phyloP scores from a whole-genome alignment of 2,888 invertebrate genomes.

The Autographa pulchrina region DNA sequence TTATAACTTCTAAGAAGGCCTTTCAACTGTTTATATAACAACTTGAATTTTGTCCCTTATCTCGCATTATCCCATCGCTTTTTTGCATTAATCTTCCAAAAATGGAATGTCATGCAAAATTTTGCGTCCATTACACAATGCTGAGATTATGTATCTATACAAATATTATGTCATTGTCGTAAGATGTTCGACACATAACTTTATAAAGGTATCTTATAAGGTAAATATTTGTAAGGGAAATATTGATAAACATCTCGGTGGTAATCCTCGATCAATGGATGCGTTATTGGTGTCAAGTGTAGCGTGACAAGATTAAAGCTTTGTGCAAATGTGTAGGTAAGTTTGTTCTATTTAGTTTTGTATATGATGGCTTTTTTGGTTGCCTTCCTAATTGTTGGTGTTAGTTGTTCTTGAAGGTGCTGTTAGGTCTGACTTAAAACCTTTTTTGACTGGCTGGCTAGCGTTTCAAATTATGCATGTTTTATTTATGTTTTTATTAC shows the following conservation, averaged over 20 bases:
- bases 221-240: slow-evolving; percentile 80
- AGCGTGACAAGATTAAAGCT: slow-evolving; percentile 84
- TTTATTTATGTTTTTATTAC: neutral
- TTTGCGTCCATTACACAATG: slow-evolving; percentile 73
- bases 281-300: slow-evolving; percentile 86
- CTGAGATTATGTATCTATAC: slow-evolving; percentile 74
- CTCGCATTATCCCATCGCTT: slow-evolving; percentile 37
- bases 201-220: slow-evolving; percentile 52
- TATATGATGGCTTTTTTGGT: slow-evolving; percentile 1
- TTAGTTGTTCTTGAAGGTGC: neutral
- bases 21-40: slow-evolving; percentile 13
- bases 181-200: slow-evolving; percentile 67
- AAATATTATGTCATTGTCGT: slow-evolving; percentile 85
- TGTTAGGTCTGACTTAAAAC: neutral
- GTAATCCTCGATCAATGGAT: slow-evolving; percentile 81
- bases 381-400: neutral
- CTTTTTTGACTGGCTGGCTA: neutral
- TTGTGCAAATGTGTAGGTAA: slow-evolving; percentile 78
- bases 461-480: neutral
- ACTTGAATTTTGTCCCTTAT: slow-evolving; percentile 32
- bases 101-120: slow-evolving; percentile 75
- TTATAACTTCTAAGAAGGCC: slow-evolving; percentile 7
- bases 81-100: slow-evolving; percentile 41
- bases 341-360: slow-evolving; percentile 40
- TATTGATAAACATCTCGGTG: slow-evolving; percentile 83